phyloP scores from a whole-genome alignment of 2,113 vertebrate species.

The Geococcyx californianus region DNA sequence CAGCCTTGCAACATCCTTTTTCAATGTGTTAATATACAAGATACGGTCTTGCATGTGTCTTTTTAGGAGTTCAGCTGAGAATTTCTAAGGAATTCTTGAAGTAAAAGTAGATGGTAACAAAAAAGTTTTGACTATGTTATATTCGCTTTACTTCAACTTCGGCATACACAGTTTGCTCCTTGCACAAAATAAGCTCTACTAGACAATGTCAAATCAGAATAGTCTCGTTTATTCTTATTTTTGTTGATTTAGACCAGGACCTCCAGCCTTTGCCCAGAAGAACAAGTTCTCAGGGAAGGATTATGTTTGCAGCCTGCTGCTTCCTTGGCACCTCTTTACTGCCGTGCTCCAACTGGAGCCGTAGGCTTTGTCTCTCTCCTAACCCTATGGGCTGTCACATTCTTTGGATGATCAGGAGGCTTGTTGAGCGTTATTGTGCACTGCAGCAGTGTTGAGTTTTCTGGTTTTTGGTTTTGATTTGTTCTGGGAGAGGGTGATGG shows the following conservation, averaged over 20 bases:
- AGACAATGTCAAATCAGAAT: conserved; percentile 57
- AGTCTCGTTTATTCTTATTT: conserved; percentile 61
- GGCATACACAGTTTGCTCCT: conserved; percentile 37
- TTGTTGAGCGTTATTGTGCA: background rate
- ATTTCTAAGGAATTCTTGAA: conserved; percentile 5
- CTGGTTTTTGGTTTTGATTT: background rate
- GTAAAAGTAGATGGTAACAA: conserved; percentile 1
- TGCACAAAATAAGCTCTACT: conserved; percentile 43
- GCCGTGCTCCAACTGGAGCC: background rate
- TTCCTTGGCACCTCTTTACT: background rate
- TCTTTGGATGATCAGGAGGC: background rate
- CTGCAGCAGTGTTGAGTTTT: background rate
- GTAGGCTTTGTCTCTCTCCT: background rate
- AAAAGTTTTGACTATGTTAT: background rate
- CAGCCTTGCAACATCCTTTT: conserved; percentile 4
- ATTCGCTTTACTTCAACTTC: conserved; percentile 42
- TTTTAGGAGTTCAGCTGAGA: background rate
- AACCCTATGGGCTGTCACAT: background rate
- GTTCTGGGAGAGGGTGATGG: background rate
- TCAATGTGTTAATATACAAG: background rate
- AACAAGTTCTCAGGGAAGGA: background rate
- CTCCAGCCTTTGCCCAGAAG: background rate
- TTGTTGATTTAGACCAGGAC: background rate
- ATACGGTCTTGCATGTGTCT: background rate
- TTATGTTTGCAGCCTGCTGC: background rate